phyloP scores from a whole-genome alignment of 2,888 invertebrate genomes.

The Rhimphoctona megacephalus region DNA sequence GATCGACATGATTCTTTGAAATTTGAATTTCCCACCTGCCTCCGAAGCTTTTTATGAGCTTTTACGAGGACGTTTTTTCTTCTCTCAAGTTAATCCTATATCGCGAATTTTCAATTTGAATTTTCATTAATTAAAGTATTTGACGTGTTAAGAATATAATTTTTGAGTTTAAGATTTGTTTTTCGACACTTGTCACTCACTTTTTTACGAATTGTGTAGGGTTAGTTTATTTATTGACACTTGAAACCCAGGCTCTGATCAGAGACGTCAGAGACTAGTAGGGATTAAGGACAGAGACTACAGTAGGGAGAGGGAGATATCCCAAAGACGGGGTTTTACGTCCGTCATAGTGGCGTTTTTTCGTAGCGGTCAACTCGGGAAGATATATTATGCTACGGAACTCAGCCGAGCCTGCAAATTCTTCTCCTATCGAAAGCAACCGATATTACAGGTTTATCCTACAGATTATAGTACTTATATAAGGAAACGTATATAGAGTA shows the following conservation, averaged over 20 bases:
- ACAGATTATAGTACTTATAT: too few species aligned
- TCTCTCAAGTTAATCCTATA: neutral
- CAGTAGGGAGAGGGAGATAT: too few species aligned
- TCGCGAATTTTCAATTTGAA: constrained; percentile 10
- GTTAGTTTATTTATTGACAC: constrained; percentile 32
- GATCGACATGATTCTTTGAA: constrained; percentile 74
- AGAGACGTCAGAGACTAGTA: too few species aligned
- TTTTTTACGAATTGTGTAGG: neutral
- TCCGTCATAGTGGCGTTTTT: too few species aligned
- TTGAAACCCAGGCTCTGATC: neutral
- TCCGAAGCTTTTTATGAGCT: neutral
- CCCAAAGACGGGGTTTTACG: too few species aligned
- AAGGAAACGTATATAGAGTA: too few species aligned
- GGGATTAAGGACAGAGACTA: too few species aligned
- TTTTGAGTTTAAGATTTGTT: neutral
- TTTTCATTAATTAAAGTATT: neutral
- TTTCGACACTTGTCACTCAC: constrained; percentile 1
- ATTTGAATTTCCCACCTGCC: constrained; percentile 26
- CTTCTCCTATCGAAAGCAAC: too few species aligned
- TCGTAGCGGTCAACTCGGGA: too few species aligned
- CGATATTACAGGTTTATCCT: too few species aligned
- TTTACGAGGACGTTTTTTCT: neutral
- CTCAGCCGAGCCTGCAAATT: too few species aligned
- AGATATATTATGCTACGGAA: too few species aligned
- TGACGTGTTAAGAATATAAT: neutral